Conservation (phyloP, 2,113 vertebrate species). For the Phycodurus eques region DNA sequence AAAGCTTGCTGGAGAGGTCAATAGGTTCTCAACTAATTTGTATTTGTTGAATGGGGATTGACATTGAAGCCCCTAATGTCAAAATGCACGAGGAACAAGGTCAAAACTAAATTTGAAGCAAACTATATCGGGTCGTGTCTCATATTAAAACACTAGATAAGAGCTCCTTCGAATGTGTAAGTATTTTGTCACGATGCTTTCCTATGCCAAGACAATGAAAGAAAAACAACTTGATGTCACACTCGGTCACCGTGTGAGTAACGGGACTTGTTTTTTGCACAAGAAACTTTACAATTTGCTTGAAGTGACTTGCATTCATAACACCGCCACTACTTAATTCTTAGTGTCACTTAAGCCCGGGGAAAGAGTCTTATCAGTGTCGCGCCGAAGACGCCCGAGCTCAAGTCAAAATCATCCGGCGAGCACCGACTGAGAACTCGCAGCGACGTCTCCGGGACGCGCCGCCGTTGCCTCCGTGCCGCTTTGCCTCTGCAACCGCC, state of each 20-base stretch:
- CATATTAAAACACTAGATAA: too few relatives aligned
- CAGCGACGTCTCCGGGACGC: not conserved
- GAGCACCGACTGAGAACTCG: conserved; percentile 7
- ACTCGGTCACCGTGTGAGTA: not conserved
- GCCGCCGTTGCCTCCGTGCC: conserved; percentile 9
- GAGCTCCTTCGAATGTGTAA: too few relatives aligned
- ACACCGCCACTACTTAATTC: conserved; percentile 4
- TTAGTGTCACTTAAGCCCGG: conserved; percentile 13
- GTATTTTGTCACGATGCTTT: too few relatives aligned
- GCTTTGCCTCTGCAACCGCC: conserved; percentile 8
- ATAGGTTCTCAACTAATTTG: too few relatives aligned
- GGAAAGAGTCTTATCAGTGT: conserved; percentile 25
- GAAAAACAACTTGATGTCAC: not conserved
- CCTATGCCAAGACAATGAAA: not conserved
- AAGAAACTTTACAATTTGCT: not conserved
- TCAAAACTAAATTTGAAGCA: too few relatives aligned
- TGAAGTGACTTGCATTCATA: not conserved
- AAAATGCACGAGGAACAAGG: too few relatives aligned
- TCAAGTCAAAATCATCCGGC: conserved; percentile 19
- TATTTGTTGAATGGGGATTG: too few relatives aligned
- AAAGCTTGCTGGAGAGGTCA: too few relatives aligned
- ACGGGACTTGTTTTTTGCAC: not conserved
- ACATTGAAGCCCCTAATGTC: too few relatives aligned
- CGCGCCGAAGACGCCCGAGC: conserved; percentile 35
- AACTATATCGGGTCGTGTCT: too few relatives aligned